Conservation (phyloP, 2,113 vertebrate species). For the Prinia subflava region DNA sequence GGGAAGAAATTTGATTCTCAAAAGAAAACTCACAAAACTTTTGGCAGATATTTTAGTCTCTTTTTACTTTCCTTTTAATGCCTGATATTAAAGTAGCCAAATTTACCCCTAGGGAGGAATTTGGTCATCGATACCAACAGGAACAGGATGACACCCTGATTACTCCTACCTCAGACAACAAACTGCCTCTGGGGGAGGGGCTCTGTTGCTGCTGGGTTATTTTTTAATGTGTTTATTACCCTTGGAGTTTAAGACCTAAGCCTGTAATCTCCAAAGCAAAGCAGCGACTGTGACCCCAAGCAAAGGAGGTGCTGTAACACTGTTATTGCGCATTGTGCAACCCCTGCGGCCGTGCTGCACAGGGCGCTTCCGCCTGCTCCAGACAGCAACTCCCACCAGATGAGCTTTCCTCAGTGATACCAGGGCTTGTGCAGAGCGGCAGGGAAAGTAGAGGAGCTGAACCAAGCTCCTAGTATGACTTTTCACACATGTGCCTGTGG, state of each 20-base stretch:
- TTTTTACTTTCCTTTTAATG: not conserved
- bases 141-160: not conserved
- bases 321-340: not conserved
- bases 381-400: not conserved
- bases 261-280: constrained; percentile 10
- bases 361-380: not conserved
- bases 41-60: not conserved
- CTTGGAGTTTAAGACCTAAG: not conserved
- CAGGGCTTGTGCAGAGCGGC: not conserved
- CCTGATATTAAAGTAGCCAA: not conserved
- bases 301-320: not conserved
- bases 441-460: not conserved
- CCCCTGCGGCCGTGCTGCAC: not conserved
- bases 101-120: not conserved
- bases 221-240: not conserved
- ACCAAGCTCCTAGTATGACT: not conserved
- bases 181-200: not conserved
- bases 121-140: not conserved
- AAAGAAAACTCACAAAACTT: not conserved
- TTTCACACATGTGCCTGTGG: accelerated
- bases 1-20: not conserved
- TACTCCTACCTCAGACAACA: not conserved
- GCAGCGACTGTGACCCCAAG: not conserved
- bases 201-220: not conserved
- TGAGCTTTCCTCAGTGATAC: not conserved